Evolutionary conservation across 1,140 invertebrate genomes (phyloP), one percentile per base, ranked within the genome.

Genomic region (Achatina immaculata): DNA sequence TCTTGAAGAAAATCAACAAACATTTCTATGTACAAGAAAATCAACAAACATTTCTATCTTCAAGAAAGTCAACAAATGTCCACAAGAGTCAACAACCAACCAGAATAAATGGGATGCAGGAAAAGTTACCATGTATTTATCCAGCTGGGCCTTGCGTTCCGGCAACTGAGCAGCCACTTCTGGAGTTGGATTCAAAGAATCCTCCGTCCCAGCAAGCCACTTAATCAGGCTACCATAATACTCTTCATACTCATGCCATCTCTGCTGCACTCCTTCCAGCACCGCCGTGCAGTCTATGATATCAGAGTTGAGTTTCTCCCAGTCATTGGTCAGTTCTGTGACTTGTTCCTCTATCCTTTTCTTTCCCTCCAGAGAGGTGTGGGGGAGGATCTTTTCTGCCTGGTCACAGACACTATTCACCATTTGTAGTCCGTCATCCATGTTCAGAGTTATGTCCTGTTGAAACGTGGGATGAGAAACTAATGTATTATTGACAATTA

Each of bases 291-390:
- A 95, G 85, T 98, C 95, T 68, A 94, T 94, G 68, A 95, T 95
- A 51, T 95, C 93, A 28, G 94, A 92, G 88, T 96, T 95, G 0
- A 98, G 88, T n/a, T 94, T 94, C 85, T 97, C 95, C 95, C 96
- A 97, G 85, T 97, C 95, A 51, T 93, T 92, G 84, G 95, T 95
- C n/a, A 98, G 89, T 85, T 96, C 95, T 77, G 95, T 94, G 19
- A 96, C 94, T 88, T 98, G 96, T 87, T 96, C 94, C 58, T 95
- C 94, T 2, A 98, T 95, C 28, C 93, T 93, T 81, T 97, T 96
- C 90, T 96, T 95, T 21, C 96, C 97, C 90, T 97, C 96, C 11
- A 94, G 93, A 0, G 95, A 95, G 16, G 96, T 96, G n/a, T 94
- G 95, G 80, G 94, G 92, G 77, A 96, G 93, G 0, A 97, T 95